Evolutionary conservation across 1,140 invertebrate species (phyloP), one percentile per base, ranked within the genome.

Genomic region (Sitophilus oryzae): DNA sequence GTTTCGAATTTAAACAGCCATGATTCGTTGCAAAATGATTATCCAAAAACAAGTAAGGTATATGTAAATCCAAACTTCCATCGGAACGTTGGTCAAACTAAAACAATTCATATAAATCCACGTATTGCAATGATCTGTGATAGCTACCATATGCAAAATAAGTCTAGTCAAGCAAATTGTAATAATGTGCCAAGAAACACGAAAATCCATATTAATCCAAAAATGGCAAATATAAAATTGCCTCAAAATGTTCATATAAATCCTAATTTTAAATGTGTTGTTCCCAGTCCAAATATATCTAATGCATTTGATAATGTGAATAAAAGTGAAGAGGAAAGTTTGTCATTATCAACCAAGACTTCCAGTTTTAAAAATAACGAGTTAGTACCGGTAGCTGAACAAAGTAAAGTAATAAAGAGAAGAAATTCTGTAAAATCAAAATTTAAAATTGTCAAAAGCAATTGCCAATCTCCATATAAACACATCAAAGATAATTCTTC

Each of bases 51-150:
- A n/a, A n/a, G n/a, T n/a, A 67, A 60, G 41, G 67, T 69, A 10
- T 65, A 64, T 49, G 54, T 71, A 11, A 71, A 70, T 61, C 69
- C 66, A 9, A 62, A 69, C 46, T 69, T 68, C n/a, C n/a, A n/a
- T 59, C 50, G 57, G 23, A 15, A 21, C 8, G 19, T 22, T 16
- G 25, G 16, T 40, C 15, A 25, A 25, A 1, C 18, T 16, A 59
- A 18, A 6, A 36, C 25, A 8, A 62, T 65, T 14, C 57, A 61
- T 40, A 47, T 65, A 14, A 65, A 65, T 52, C 64, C 64, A 25
- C 34, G 14, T 10, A 10, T 36, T 10, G 11, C 16, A 2, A 44
- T 18, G 6, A 14, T 23, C 6, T n/a, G 4, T 34, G 38, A 14
- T 16, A 11, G 41, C 22, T n/a, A n/a, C n/a, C n/a, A n/a, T n/a